Conservation (phyloP, 2,113 vertebrate genomes). For the Alexandromys fortis region DNA sequence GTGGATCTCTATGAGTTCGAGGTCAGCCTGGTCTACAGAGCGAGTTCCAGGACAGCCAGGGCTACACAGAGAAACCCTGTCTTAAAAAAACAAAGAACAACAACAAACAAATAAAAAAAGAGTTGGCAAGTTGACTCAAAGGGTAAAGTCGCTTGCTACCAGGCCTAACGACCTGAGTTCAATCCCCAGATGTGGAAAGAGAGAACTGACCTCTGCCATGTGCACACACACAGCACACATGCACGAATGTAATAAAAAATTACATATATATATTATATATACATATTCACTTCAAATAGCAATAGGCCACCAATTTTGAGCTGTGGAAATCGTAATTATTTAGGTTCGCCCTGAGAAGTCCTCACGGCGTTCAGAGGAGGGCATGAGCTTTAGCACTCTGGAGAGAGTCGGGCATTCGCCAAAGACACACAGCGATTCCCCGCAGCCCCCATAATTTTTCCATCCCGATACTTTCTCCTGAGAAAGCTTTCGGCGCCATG, state of each 20-base stretch:
- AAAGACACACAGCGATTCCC: background rate
- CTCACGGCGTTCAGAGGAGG: background rate
- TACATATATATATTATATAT: background rate
- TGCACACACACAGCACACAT: background rate
- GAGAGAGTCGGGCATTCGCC: background rate
- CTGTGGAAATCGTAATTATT: background rate
- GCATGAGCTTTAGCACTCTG: no score
- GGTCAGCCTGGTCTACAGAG: background rate
- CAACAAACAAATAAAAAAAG: background rate
- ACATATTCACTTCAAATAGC: background rate
- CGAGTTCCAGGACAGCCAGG: background rate
- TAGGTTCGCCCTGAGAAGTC: background rate
- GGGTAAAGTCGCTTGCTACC: background rate
- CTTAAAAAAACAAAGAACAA: background rate
- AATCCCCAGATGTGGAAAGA: background rate
- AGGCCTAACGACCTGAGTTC: background rate
- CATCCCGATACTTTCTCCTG: background rate
- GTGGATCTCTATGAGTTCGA: background rate
- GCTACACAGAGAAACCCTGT: background rate
- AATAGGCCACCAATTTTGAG: background rate
- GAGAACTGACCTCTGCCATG: background rate
- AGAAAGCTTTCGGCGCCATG: fast-evolving
- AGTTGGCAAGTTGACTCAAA: background rate
- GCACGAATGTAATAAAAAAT: background rate
- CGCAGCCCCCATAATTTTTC: background rate